phyloP scores from a whole-genome alignment of 2,888 invertebrate genomes.

The Lochmaea capreae region DNA sequence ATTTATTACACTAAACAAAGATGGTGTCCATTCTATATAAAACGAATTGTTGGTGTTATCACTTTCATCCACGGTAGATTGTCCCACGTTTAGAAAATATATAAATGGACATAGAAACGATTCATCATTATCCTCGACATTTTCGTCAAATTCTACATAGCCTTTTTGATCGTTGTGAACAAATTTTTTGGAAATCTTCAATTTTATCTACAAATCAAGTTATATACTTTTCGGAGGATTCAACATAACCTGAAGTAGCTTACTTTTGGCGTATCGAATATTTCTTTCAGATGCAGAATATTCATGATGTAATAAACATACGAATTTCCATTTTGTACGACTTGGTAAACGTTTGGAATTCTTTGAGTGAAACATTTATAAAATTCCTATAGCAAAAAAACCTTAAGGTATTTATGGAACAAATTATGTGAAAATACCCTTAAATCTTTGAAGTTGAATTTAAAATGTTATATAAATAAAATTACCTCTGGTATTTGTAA shows the following conservation, averaged over 20 bases:
- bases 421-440: no score
- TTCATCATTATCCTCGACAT: conserved; percentile 57
- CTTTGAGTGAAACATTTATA: conserved; percentile 79
- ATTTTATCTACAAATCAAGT: conserved; percentile 67
- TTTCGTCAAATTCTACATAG: conserved; percentile 62
- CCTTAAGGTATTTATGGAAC: no score
- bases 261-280: conserved; percentile 77
- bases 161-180: conserved; percentile 73
- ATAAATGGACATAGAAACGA: conserved; percentile 54
- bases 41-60: conserved; percentile 72
- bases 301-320: conserved; percentile 78
- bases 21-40: conserved; percentile 82
- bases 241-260: conserved; percentile 28
- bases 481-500: conserved; percentile 77
- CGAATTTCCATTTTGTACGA: conserved; percentile 73
- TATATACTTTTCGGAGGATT: neutral
- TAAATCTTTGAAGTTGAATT: no score
- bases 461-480: neutral
- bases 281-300: conserved; percentile 77
- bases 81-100: conserved; percentile 66
- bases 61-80: conserved; percentile 60
- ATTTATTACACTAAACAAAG: conserved; percentile 75
- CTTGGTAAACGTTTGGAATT: conserved; percentile 74
- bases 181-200: conserved; percentile 75
- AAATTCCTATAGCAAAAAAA: conserved; percentile 67